Evolutionary conservation across 2,113 vertebrate species (phyloP).

Genomic region (Riparia riparia): DNA sequence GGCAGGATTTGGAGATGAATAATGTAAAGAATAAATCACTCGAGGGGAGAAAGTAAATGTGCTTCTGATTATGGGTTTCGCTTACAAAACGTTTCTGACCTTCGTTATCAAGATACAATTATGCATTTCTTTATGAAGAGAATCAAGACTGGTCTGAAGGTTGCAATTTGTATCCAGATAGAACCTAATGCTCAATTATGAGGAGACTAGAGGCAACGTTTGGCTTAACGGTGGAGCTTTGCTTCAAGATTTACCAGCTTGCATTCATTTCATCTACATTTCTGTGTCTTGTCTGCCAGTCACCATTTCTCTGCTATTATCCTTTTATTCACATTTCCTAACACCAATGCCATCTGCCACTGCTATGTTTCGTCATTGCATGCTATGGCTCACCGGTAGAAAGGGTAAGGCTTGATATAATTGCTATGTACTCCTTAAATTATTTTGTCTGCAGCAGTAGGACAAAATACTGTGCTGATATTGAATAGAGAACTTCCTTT

Average conservation of each 20-base stretch:
- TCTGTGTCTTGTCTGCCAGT: constrained; percentile 78
- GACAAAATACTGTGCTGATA: background rate
- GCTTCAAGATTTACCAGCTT: constrained; percentile 78
- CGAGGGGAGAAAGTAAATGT: constrained; percentile 71
- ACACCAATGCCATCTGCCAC: constrained; percentile 95
- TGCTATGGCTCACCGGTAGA: constrained; percentile 98
- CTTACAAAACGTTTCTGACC: constrained; percentile 68
- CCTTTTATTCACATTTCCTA: constrained; percentile 80
- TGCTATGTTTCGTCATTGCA: constrained; percentile 99
- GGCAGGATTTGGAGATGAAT: constrained; percentile 77
- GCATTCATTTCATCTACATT: constrained; percentile 80
- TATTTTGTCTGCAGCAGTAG: background rate
- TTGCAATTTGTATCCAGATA: constrained; percentile 71
- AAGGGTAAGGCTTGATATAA: constrained; percentile 91
- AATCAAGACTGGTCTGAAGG: constrained; percentile 70
- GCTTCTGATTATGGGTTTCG: constrained; percentile 71
- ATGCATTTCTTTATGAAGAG: constrained; percentile 72
- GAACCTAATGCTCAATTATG: constrained; percentile 71
- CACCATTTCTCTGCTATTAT: constrained; percentile 77
- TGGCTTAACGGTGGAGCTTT: constrained; percentile 79
- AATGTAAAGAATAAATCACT: constrained; percentile 78
- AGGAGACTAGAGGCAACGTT: constrained; percentile 72
- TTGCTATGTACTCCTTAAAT: constrained; percentile 64
- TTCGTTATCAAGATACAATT: constrained; percentile 73
- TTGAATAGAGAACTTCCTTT: background rate